Conservation (phyloP, 1,140 invertebrate genomes). For the Homarus americanus region DNA sequence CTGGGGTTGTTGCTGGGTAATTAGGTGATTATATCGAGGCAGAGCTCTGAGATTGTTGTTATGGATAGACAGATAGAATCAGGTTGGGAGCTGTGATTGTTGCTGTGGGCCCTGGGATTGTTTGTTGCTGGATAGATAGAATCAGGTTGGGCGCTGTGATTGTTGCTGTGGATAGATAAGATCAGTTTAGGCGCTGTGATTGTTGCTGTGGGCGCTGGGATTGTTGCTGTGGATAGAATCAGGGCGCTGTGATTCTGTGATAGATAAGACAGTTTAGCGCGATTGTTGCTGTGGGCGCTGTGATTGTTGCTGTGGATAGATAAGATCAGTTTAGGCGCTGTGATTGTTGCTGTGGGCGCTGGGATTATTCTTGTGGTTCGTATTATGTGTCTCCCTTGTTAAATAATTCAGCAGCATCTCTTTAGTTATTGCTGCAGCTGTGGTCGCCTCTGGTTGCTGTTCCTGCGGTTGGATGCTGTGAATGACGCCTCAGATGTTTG, state of each 20-base stretch:
- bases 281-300: not conserved
- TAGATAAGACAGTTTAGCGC: too few species aligned
- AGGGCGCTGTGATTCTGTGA: too few species aligned
- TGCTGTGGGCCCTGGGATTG: not conserved
- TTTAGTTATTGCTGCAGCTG: too few species aligned
- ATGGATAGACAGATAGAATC: not conserved
- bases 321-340: not conserved
- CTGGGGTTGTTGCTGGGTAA: conserved; percentile 3
- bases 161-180: not conserved
- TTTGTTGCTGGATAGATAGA: too few species aligned
- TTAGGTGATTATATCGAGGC: too few species aligned
- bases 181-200: too few species aligned
- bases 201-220: not conserved
- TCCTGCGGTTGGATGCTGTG: not conserved
- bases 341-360: not conserved
- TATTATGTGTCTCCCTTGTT: too few species aligned
- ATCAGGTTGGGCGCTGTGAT: conserved; percentile 19
- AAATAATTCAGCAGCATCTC: too few species aligned
- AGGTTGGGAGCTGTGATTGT: too few species aligned
- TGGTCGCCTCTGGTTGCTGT: not conserved
- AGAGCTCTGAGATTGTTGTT: not conserved
- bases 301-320: not conserved
- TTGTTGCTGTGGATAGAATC: too few species aligned
- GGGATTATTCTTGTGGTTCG: too few species aligned
- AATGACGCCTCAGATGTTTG: not conserved